Percentiles rank a stretch among this genome's conserved stretches.
Conservation (phyloP, 2,113 vertebrate genomes). For the Mustela nigripes region DNA sequence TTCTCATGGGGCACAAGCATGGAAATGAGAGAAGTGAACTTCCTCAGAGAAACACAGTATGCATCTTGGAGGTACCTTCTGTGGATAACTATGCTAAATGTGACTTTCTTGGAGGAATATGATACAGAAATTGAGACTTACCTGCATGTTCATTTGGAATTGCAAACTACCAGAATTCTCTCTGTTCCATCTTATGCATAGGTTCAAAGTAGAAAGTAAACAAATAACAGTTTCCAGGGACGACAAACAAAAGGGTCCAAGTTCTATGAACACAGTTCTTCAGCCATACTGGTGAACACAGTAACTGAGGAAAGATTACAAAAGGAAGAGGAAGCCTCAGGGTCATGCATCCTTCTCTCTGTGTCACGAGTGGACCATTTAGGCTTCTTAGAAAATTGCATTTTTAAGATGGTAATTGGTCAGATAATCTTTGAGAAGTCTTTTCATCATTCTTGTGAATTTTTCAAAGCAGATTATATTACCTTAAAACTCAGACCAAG, state of each 20-base stretch:
- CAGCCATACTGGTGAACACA: background rate
- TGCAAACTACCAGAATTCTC: background rate
- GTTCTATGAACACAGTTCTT: background rate
- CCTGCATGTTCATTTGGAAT: background rate
- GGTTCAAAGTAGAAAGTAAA: background rate
- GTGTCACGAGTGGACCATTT: rapidly evolving
- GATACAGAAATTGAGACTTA: background rate
- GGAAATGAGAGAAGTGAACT: background rate
- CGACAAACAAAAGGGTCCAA: background rate
- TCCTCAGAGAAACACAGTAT: background rate
- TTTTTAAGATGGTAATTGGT: background rate
- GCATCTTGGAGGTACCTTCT: background rate
- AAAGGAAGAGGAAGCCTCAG: background rate
- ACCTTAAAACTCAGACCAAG: conserved; percentile 40
- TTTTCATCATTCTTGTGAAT: conserved; percentile 5
- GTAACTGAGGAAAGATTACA: background rate
- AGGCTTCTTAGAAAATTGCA: background rate
- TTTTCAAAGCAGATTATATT: conserved; percentile 8
- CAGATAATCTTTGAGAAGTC: background rate
- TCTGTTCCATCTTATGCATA: background rate
- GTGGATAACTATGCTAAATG: background rate
- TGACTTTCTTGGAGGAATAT: background rate
- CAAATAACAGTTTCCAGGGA: background rate
- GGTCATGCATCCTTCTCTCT: background rate
- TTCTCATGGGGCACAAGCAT: background rate